phyloP scores from a whole-genome alignment of 2,113 vertebrate genomes.

The Bostrychus sinensis region DNA sequence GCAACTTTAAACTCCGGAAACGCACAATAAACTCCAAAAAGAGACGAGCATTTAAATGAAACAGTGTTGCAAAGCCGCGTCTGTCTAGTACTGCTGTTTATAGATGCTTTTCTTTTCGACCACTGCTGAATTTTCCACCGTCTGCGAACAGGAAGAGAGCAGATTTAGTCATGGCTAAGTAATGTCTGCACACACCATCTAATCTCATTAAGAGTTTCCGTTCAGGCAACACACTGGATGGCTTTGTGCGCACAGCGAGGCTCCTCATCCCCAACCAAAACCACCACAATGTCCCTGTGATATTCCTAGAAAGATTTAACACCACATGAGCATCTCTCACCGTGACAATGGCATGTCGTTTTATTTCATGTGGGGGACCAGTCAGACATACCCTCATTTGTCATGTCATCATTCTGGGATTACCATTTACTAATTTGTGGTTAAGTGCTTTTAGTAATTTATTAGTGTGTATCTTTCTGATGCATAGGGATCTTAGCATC shows the following conservation, averaged over 20 bases:
- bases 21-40: background rate
- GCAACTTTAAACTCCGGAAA: constrained; percentile 37
- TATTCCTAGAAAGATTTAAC: constrained; percentile 36
- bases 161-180: constrained; percentile 95
- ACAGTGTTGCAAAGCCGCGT: background rate
- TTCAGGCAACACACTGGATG: constrained; percentile 90
- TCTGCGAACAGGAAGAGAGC: constrained; percentile 89
- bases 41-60: constrained; percentile 5
- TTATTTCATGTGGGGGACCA: background rate
- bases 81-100: background rate
- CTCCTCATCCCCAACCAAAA: constrained; percentile 25
- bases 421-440: background rate
- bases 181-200: constrained; percentile 95
- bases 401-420: background rate
- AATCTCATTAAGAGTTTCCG: constrained; percentile 99
- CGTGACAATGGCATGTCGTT: background rate
- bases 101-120: constrained; percentile 57
- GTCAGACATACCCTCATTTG: background rate
- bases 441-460: background rate
- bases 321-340: constrained; percentile 12
- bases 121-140: constrained; percentile 89
- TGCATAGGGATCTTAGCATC: background rate
- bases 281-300: constrained; percentile 19
- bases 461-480: background rate
- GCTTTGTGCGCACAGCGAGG: constrained; percentile 83